Evolutionary conservation across 2,113 vertebrate species (phyloP), one percentile per base, ranked within the genome.

Genomic region (Rhinolophus ferrumequinum): DNA sequence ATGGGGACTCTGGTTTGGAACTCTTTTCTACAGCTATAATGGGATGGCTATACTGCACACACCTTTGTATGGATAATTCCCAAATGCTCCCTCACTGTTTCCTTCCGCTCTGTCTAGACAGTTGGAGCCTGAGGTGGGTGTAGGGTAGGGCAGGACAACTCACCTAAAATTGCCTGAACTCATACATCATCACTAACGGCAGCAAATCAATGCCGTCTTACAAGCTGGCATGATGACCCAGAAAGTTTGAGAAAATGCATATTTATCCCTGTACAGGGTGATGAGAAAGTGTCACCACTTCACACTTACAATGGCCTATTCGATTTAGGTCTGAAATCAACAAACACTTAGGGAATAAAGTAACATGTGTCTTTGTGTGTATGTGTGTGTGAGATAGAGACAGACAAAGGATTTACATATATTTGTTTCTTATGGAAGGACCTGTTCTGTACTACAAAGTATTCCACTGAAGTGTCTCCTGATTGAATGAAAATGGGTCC

Each of bases 181-280:
- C 88, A 44, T 24, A 18, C 69, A 5, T 52, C 56, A 12, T 67
- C 41, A 38, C 50, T 47, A 41, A 28, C 1, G 26, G 28, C 67
- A 70, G 16, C 38, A 90, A n/a, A 67, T 16, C n/a, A 0, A 1
- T 33, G 33, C 9, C 19, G 33, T 62, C 77, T 35, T 76, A 8
- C 77, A 16, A 33, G 56, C 69, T 33, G 35, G 24, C 30, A 22
- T 60, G 83, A 62, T 97, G 96, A 92, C 97, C 87, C 88, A 96
- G 96, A 93, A 98, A 97, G 83, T 22, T 11, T 73, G 79, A 79
- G 60, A 93, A 93, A 95, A 93, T 54, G 69, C 90, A 6, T 60
- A 95, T 96, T 96, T 96, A 94, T 93, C 93, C 92, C 58, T 58
- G 30, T n/a, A 21, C 13, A 50, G 15, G 33, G 22, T 41, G 52